These are phyloP conservation scores for Druon quercuslanigerum DNA, from an alignment of 1,140 invertebrate genomes.

Conservation along the genomic window DNA sequence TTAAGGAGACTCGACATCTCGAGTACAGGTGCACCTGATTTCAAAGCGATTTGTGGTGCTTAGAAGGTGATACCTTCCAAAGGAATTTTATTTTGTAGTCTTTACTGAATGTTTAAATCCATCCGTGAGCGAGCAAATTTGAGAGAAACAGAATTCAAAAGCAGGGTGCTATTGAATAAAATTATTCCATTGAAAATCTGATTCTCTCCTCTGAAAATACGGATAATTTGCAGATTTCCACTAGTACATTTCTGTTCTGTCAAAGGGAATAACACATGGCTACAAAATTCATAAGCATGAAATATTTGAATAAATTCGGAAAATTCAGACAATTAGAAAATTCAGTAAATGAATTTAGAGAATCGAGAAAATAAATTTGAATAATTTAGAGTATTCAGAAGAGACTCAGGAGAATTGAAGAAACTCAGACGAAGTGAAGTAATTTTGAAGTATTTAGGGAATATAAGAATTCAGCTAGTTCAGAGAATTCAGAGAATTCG, in stretches of 20 bases:
- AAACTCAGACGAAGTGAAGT: too few relatives aligned
- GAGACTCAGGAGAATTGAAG: too few relatives aligned
- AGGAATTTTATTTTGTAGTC: conserved; percentile 11
- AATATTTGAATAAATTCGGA: too few relatives aligned
- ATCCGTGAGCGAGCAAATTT: conserved; percentile 17
- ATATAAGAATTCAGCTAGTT: too few relatives aligned
- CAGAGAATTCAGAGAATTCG: too few relatives aligned
- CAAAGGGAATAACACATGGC: not conserved
- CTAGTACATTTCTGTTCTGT: not conserved
- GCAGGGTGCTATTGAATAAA: not conserved
- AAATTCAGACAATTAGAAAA: too few relatives aligned
- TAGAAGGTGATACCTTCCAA: not conserved
- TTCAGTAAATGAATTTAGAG: too few relatives aligned
- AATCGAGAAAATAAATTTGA: too few relatives aligned
- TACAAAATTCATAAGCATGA: not conserved
- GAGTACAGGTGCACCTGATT: conserved; percentile 1
- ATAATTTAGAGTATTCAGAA: too few relatives aligned
- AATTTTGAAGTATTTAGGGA: too few relatives aligned
- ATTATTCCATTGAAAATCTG: conserved; percentile 29
- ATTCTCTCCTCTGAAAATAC: not conserved
- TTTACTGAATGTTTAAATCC: conserved; percentile 20
- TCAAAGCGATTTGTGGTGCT: not conserved
- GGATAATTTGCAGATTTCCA: not conserved
- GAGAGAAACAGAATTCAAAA: conserved; percentile 12
- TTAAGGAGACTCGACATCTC: conserved; percentile 12